Evolutionary conservation across 1,140 invertebrate species (phyloP), one percentile per base, ranked within the genome.

Genomic region (Trichomalopsis sarcophagae): DNA sequence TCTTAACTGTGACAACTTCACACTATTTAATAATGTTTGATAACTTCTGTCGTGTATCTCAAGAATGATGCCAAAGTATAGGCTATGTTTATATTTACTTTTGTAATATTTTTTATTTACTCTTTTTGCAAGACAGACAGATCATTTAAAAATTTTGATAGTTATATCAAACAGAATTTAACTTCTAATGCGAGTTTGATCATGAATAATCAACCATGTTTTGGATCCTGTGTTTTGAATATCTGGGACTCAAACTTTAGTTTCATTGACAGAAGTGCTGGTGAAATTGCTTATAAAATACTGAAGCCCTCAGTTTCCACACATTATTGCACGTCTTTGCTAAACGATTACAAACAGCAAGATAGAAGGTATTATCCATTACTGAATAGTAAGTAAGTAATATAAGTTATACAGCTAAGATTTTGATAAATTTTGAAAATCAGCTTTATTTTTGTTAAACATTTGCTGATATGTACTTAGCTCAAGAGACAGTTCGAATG

Each of bases 11-110:
- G 27, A 27, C 11, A 74, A 82, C 71, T 82, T 82, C 81, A 74
- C n/a, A 27, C 23, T 55, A 33, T 47, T 55, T 36, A 71, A 47
- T 81, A n/a, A 44, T 10, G 10, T 17, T n/a, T 47, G 30, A 82
- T 75, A 82, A 82, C 21, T 75, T 55, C 47, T 50, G 40, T 47
- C 27, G 47, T 36, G 68, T 71, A 66, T 66, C 17, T 66, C 47
- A n/a, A 36, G 23, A 55, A 80, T 23, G 1, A 69, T 80, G 23
- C 10, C 73, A 73, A 71, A 17, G n/a, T 66, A 79, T 68, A 86
- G 86, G 87, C 88, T 89, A 90, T 90, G 89, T 86, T 89, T 87
- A 87, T 82, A 86, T 84, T 87, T 81, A 74, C 75, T 62, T 85
- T 89, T 76, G 74, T 88, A 74, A 82, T 82, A 6, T 75, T 40